Percentiles rank a stretch among this genome's conserved stretches.
phyloP scores from a whole-genome alignment of 2,113 vertebrate species.

The Engystomops pustulosus region DNA sequence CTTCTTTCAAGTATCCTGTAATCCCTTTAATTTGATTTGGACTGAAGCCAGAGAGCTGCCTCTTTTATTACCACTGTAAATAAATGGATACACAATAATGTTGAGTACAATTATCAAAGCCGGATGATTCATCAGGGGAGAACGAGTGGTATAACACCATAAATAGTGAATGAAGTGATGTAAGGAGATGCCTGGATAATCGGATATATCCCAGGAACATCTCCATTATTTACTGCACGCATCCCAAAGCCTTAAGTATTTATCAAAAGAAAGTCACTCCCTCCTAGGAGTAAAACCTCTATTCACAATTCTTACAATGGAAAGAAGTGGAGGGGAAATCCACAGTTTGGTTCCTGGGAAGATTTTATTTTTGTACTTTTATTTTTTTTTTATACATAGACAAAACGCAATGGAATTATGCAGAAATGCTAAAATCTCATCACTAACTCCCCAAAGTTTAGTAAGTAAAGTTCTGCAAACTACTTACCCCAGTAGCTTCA shows the following conservation, averaged over 20 bases:
- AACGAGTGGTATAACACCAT: conserved; percentile 28
- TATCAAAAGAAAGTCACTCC: not conserved
- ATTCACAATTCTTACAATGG: not conserved
- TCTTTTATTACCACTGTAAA: conserved; percentile 52
- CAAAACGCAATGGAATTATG: no score
- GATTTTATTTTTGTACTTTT: not conserved
- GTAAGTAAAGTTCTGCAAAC: no score
- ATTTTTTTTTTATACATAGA: not conserved
- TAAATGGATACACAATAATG: conserved; percentile 46
- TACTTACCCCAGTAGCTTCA: no score
- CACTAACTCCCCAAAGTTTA: not conserved
- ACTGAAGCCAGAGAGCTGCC: conserved; percentile 30
- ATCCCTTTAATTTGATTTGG: conserved; percentile 48
- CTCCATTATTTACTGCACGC: conserved; percentile 6
- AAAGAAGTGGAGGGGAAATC: not conserved
- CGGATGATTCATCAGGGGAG: conserved; percentile 48
- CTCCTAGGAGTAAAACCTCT: not conserved
- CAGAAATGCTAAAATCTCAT: no score
- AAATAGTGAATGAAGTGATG: conserved; percentile 56
- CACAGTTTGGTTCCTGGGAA: not conserved
- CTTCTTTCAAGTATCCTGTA: conserved; percentile 45
- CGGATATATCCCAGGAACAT: conserved; percentile 1
- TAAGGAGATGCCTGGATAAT: conserved; percentile 25
- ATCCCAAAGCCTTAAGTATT: not conserved
- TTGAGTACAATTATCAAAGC: conserved; percentile 42